These are phyloP conservation scores for Choloepus didactylus DNA, from an alignment of 2,797 vertebrate genomes.

Conservation along the genomic window DNA sequence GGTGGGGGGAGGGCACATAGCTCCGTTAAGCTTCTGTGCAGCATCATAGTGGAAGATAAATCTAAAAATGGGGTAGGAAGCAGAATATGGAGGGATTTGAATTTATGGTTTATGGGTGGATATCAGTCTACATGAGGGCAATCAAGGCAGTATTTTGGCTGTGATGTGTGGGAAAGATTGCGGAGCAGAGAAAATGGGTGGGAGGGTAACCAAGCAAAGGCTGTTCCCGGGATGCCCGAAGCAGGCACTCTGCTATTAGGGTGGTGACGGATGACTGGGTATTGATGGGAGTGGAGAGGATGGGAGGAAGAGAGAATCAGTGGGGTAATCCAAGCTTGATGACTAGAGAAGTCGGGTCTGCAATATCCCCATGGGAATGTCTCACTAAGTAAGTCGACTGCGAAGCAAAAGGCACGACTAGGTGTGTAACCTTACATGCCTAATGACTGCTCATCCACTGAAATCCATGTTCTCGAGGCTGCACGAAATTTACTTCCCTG, in stretches of 20 bases:
- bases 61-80: not conserved
- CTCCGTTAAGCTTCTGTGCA: not conserved
- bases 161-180: not conserved
- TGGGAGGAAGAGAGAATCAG: rapidly evolving
- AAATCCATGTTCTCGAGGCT: not conserved
- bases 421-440: not conserved
- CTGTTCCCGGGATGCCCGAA: rapidly evolving
- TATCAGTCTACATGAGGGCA: not conserved
- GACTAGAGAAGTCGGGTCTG: too few species aligned
- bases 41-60: rapidly evolving
- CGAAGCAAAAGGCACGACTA: not conserved
- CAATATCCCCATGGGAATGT: rapidly evolving
- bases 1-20: rapidly evolving
- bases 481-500: not conserved
- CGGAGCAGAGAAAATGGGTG: too few species aligned
- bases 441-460: not conserved
- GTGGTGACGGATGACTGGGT: not conserved
- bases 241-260: rapidly evolving
- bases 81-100: not conserved
- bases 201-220: not conserved
- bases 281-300: rapidly evolving
- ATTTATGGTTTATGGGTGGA: not conserved
- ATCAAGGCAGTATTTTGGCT: not conserved
- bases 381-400: not conserved
- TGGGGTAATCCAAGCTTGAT: not conserved